Base-by-base conservation (phyloP, 2,113 vertebrate species). In the Hepsetus odoe region DNA sequence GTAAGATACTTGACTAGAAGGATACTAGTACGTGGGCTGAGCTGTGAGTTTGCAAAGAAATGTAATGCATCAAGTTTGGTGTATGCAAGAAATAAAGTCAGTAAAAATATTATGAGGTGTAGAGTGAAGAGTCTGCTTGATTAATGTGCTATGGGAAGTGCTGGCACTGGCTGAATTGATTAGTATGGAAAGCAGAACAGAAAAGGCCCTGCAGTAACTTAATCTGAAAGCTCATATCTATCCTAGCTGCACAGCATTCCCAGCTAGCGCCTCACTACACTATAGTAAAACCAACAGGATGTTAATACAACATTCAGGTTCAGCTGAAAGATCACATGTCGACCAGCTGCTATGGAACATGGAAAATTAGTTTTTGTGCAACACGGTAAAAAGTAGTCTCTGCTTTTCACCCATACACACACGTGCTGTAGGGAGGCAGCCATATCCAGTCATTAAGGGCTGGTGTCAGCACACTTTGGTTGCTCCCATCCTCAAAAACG, bases 91-190 rank as follows among this genome's bases (percentile, higher is more conserved):
- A 62, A 22, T 28, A n/a, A 28, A 5, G 18, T 42, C n/a, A 28
- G 22, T 26, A 42, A 58, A 59, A 44, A 62, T 62, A 65, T 65
- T 65, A 65, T 4, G 42, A 49, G 59, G 20, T 26, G 11, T 20
- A 51, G 59, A 51, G 20, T 11, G 14, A 32, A 9, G 13, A 12
- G 22, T 5, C 42, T 24, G 46, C 59, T 8, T 75, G 73, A 75
- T 75, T 75, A 53, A 75, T 38, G 40, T 18, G 44, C 10, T 18
- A 5, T 66, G 32, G n/a, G 35, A 53, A 76, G 73, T 46, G 4
- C 44, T 10, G 49, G 24, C 46, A 66, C 11, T 16, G 64, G 62
- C 35, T 56, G 74, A 67, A 55, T 67, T 40, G 44, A 76, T 76
- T 76, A 40, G 64, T 30, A 67, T 56, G 46, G 24, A 67, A 76